Evolutionary conservation across 2,113 vertebrate genomes (phyloP).

Genomic region (Pavo muticus): DNA sequence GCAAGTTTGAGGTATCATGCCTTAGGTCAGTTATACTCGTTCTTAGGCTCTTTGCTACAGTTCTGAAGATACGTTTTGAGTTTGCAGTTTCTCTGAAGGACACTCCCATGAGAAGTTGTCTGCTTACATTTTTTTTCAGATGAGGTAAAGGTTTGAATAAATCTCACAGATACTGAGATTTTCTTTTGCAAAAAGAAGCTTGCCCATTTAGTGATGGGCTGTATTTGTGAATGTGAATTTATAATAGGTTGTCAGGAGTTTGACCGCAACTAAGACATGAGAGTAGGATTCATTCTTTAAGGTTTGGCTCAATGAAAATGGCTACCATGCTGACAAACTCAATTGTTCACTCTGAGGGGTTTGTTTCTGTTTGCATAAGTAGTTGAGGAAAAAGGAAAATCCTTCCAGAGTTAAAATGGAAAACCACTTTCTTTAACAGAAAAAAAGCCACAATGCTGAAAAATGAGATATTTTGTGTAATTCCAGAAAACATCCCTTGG

Average conservation of each 20-base stretch:
- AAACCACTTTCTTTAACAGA: background rate
- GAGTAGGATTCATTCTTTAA: background rate
- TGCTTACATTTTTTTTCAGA: background rate
- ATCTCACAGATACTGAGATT: background rate
- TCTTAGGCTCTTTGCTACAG: background rate
- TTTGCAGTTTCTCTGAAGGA: background rate
- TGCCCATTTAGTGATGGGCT: background rate
- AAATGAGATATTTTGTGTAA: background rate
- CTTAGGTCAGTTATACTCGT: background rate
- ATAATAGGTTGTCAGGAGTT: background rate
- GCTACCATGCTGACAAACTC: background rate
- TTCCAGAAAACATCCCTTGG: background rate
- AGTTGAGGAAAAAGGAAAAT: background rate
- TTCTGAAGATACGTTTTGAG: background rate
- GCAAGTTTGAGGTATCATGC: background rate
- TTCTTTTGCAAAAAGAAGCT: background rate
- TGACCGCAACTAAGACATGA: background rate
- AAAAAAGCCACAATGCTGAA: background rate
- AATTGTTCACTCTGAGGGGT: background rate
- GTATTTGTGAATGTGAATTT: background rate
- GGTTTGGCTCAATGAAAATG: background rate
- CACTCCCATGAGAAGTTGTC: background rate
- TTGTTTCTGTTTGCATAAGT: background rate
- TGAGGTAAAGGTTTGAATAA: background rate
- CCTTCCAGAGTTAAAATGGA: background rate